A percentile compares a stretch with the other conserved stretches of the same genome.
Evolutionary conservation across 2,888 invertebrate species (phyloP).

Genomic region (Rhingia rostrata): DNA sequence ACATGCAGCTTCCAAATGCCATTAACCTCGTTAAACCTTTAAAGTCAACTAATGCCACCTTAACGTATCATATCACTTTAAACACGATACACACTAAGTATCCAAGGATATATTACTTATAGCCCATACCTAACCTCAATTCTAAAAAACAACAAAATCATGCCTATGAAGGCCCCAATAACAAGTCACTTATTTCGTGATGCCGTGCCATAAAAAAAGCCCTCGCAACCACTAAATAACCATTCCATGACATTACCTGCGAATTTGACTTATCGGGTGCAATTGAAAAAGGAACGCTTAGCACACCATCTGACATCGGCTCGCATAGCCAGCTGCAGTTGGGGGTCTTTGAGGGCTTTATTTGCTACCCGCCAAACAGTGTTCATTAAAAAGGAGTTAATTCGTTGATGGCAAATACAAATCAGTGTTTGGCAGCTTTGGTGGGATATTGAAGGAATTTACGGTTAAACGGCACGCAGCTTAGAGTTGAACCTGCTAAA

Average conservation of each 20-base stretch:
- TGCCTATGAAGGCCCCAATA: conserved; percentile 23
- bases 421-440: conserved; percentile 13
- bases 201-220: conserved; percentile 25
- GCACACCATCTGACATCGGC: conserved; percentile 13
- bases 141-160: too few relatives aligned
- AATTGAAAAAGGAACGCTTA: conserved; percentile 55
- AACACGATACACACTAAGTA: too few relatives aligned
- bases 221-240: conserved; percentile 8
- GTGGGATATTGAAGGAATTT: conserved; percentile 6
- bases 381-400: conserved; percentile 55
- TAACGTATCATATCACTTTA: too few relatives aligned
- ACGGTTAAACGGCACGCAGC: conserved; percentile 41
- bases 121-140: too few relatives aligned
- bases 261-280: conserved; percentile 62
- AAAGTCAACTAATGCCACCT: too few relatives aligned
- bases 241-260: conserved; percentile 18
- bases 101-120: too few relatives aligned
- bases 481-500: background rate
- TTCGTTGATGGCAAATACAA: conserved; percentile 47
- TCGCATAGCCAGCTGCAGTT: background rate
- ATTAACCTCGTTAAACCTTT: too few relatives aligned
- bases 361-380: conserved; percentile 1
- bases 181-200: conserved; percentile 48
- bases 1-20: too few relatives aligned
- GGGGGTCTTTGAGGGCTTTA: conserved; percentile 12